Evolutionary conservation across 2,113 vertebrate species (phyloP).

Genomic region (Tyrannus savana): DNA sequence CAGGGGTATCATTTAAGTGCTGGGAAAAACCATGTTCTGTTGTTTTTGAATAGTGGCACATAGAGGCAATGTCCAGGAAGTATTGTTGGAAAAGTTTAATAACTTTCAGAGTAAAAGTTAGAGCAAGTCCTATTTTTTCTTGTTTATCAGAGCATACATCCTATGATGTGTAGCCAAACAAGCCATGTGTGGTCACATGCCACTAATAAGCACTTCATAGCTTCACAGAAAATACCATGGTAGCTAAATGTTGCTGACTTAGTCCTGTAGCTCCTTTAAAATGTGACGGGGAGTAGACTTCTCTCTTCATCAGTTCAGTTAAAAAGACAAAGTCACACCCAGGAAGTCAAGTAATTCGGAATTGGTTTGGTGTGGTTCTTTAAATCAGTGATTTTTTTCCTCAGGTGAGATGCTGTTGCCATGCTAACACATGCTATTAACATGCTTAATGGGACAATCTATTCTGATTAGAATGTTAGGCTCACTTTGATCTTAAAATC

Average conservation of each 20-base stretch:
- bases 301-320: neutral
- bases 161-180: neutral
- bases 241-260: neutral
- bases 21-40: neutral
- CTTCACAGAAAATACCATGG: neutral
- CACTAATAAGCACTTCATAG: neutral
- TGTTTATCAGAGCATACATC: neutral
- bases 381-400: neutral
- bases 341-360: neutral
- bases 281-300: neutral
- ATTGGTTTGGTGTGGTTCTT: constrained; percentile 25
- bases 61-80: neutral
- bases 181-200: neutral
- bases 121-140: neutral
- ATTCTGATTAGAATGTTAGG: neutral
- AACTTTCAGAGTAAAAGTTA: neutral
- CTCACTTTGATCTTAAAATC: constrained; percentile 32
- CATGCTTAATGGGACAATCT: neutral
- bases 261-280: neutral
- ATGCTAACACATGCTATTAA: constrained; percentile 46
- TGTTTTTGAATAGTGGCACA: neutral
- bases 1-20: neutral
- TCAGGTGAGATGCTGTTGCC: neutral
- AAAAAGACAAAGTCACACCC: neutral
- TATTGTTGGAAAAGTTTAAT: neutral